These are phyloP conservation scores for Nansenia antarctica DNA, from an alignment of 2,113 vertebrate species.

Conservation along the genomic window DNA sequence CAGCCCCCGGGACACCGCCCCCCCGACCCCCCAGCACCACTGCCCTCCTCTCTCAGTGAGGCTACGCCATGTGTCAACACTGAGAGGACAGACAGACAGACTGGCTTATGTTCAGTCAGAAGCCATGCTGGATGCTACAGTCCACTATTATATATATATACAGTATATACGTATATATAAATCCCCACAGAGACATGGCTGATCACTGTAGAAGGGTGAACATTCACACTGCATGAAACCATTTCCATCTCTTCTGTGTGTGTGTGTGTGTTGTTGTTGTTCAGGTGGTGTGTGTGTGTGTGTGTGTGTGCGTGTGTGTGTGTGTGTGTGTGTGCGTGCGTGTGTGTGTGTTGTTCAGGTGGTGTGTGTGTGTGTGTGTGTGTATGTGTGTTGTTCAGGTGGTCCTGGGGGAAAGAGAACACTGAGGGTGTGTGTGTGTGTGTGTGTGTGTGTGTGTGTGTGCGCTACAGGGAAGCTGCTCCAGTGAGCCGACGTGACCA, in stretches of 20 bases:
- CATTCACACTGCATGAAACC: too few relatives aligned
- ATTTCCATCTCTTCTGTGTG: too few relatives aligned
- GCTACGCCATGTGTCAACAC: constrained; percentile 63
- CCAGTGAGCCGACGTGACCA: constrained; percentile 43
- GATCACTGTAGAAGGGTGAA: too few relatives aligned
- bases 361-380: constrained; percentile 15
- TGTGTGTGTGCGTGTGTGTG: background rate
- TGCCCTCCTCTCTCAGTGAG: constrained; percentile 43
- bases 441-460: constrained; percentile 10
- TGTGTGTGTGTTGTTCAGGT: constrained; percentile 23
- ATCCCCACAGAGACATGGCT: too few relatives aligned
- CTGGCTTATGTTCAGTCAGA: background rate
- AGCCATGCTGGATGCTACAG: too few relatives aligned
- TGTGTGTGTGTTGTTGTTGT: background rate
- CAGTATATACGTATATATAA: too few relatives aligned
- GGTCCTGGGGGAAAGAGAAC: too few relatives aligned
- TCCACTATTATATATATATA: too few relatives aligned
- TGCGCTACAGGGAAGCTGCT: constrained; percentile 29
- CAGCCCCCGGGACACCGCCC: constrained; percentile 61
- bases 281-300: constrained; percentile 1
- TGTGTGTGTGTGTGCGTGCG: constrained; percentile 2
- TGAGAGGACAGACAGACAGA: constrained; percentile 42
- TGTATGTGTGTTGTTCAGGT: background rate
- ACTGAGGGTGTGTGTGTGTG: background rate
- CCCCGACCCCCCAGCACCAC: constrained; percentile 56